Evolutionary conservation across 2,113 vertebrate genomes (phyloP).

Genomic region (Tapirus terrestris): DNA sequence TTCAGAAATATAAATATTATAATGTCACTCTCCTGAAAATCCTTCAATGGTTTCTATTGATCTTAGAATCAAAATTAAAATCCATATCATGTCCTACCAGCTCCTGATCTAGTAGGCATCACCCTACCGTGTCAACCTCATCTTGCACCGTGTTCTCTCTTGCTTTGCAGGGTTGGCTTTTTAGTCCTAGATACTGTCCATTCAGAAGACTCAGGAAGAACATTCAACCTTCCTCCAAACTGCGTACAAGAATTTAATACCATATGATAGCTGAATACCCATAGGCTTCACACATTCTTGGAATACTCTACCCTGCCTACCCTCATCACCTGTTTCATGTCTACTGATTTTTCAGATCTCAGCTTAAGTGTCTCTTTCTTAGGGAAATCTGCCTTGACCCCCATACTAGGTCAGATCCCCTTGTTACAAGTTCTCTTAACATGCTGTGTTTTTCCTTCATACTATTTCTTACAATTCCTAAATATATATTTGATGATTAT

Average conservation of each 20-base stretch:
- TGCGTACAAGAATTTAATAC: no score
- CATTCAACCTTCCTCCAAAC: no score
- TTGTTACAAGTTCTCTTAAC: neutral
- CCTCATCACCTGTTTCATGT: neutral
- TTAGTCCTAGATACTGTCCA: neutral
- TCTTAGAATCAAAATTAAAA: neutral
- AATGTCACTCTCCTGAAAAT: neutral
- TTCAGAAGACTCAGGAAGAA: no score
- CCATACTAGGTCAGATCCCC: neutral
- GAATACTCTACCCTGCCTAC: neutral
- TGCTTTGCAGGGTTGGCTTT: neutral
- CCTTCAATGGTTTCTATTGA: neutral
- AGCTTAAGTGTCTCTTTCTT: neutral
- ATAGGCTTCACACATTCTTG: neutral
- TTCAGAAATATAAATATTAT: neutral
- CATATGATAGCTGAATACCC: neutral
- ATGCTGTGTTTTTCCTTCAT: neutral
- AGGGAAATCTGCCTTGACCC: neutral
- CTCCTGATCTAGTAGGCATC: neutral
- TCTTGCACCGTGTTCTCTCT: neutral
- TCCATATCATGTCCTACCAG: neutral
- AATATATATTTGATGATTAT: neutral
- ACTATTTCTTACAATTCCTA: neutral
- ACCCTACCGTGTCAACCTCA: neutral
- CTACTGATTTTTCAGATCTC: neutral